Percentiles rank a stretch among this genome's conserved stretches.
Conservation (phyloP, 2,113 vertebrate species). For the Neofelis nebulosa region DNA sequence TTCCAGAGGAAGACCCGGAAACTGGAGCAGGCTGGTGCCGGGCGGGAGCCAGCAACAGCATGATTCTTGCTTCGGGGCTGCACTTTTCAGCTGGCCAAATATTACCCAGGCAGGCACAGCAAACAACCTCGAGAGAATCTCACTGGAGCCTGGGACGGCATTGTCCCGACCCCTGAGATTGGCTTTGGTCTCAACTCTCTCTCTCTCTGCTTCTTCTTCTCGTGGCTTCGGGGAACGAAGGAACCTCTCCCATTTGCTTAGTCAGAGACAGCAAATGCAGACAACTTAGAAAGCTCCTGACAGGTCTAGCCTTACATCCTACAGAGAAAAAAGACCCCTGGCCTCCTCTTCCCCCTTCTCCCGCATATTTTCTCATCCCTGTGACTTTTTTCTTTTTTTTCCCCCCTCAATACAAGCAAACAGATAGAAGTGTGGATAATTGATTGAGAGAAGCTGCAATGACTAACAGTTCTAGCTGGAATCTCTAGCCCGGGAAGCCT, state of each 20-base stretch:
- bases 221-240: not conserved
- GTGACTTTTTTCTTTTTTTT: constrained; percentile 6
- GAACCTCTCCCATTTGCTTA: not conserved
- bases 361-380: not conserved
- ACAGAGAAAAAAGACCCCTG: not conserved
- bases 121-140: not conserved
- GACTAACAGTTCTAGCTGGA: constrained; percentile 78
- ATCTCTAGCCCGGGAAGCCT: constrained; percentile 74
- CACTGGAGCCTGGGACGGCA: fast-evolving
- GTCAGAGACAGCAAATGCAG: not conserved
- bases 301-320: not conserved
- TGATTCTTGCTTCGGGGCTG: not conserved
- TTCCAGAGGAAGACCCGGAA: not conserved
- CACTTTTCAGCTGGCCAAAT: not conserved
- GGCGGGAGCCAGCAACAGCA: not conserved
- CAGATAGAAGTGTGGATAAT: constrained; percentile 81
- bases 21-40: not conserved
- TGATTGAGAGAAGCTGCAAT: constrained; percentile 81
- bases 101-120: not conserved
- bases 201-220: not conserved
- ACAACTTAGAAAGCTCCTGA: not conserved
- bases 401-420: constrained; percentile 69
- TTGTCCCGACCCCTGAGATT: not conserved
- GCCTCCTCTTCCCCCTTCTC: not conserved
- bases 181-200: not conserved